Percentiles rank a stretch among this genome's conserved stretches.
Conservation (phyloP, 2,113 vertebrate species). For the Antechinus flavipes region DNA sequence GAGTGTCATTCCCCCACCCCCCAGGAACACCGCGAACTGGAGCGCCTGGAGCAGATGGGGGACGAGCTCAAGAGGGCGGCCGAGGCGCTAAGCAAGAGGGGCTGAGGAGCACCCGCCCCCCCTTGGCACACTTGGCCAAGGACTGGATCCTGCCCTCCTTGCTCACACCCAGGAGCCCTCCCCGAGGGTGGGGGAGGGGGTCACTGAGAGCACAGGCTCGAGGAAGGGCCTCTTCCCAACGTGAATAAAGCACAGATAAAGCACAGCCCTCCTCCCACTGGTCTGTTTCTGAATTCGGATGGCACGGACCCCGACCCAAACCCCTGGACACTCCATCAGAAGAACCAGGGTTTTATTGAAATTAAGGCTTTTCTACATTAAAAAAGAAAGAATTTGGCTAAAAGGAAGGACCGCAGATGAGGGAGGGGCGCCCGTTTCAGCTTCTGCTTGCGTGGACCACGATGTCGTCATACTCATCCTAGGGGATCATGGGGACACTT, state of each 20-base stretch:
- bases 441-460: constrained; percentile 82
- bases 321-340: not conserved
- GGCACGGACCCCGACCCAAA: not conserved
- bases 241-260: constrained; percentile 76
- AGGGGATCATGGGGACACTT: constrained; percentile 3
- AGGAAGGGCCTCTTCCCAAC: not conserved
- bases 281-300: not conserved
- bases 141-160: not conserved
- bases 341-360: constrained; percentile 65
- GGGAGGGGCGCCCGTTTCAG: constrained; percentile 27
- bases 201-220: not conserved
- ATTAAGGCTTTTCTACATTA: constrained; percentile 39
- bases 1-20: accelerated
- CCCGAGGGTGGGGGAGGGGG: not conserved
- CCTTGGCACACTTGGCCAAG: not conserved
- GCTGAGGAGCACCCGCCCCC: constrained; percentile 63
- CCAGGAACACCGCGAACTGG: constrained; percentile 63
- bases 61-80: constrained; percentile 86
- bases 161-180: not conserved
- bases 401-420: constrained; percentile 28
- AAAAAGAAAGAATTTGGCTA: not conserved
- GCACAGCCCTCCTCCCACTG: not conserved
- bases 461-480: constrained; percentile 89
- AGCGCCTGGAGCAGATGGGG: constrained; percentile 86
- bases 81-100: constrained; percentile 83